Percentiles rank a stretch among this genome's conserved stretches.
phyloP scores from a whole-genome alignment of 2,888 invertebrate genomes.

The Teleogryllus oceanicus region DNA sequence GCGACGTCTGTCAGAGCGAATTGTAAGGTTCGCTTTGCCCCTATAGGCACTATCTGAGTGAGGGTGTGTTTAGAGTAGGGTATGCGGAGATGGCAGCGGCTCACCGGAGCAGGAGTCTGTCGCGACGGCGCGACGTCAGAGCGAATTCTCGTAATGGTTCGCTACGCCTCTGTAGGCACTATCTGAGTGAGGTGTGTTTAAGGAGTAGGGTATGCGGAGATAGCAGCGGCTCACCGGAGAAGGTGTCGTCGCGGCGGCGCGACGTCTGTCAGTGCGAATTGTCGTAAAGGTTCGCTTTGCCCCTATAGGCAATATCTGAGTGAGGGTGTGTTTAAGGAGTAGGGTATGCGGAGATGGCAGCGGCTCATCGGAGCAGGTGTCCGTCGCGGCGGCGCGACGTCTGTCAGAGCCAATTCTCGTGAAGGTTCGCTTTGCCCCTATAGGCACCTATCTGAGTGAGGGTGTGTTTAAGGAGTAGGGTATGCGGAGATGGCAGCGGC shows the following conservation, averaged over 20 bases:
- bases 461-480: no score
- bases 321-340: conserved; percentile 50
- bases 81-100: no score
- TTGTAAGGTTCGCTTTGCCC: no score
- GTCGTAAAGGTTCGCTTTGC: conserved; percentile 93
- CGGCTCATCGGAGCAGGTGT: conserved; percentile 73
- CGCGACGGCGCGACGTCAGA: conserved; percentile 77
- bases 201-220: neutral
- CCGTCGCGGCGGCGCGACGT: conserved; percentile 79
- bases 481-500: no score
- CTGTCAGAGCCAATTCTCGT: conserved; percentile 68
- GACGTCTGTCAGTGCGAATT: conserved; percentile 94
- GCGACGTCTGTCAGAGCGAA: no score
- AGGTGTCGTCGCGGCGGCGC: conserved; percentile 78
- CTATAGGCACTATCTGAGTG: no score
- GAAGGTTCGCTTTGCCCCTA: no score
- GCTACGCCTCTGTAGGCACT: conserved; percentile 62
- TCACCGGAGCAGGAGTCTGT: conserved; percentile 81
- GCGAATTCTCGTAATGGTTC: conserved; percentile 79
- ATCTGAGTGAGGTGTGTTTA: neutral
- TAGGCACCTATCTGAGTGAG: no score
- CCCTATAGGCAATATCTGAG: no score
- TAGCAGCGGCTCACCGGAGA: conserved; percentile 60
- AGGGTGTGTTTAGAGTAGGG: no score
- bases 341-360: no score